Conservation (phyloP, 2,113 vertebrate genomes). For the Lethenteron reissneri region DNA sequence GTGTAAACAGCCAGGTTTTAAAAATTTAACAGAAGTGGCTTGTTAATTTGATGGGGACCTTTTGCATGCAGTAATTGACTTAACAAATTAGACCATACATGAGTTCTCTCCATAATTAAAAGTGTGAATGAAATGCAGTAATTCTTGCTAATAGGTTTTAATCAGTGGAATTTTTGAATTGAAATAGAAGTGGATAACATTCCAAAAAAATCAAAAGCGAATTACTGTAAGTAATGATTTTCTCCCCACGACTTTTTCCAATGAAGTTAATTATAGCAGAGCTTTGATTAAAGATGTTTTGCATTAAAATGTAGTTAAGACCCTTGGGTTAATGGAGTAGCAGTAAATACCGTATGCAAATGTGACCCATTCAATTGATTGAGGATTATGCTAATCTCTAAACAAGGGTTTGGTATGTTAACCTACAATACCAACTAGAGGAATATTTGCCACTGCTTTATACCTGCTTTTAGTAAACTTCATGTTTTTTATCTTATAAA, state of each 20-base stretch:
- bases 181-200: constrained; percentile 1
- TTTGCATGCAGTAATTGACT: no score
- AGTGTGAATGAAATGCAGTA: constrained; percentile 3
- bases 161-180: constrained; percentile 1
- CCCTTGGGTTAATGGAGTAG: neutral
- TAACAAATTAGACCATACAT: no score
- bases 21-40: no score
- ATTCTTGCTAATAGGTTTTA: constrained; percentile 3
- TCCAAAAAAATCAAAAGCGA: constrained; percentile 1
- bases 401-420: no score
- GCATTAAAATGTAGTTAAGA: constrained; percentile 6
- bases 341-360: constrained; percentile 4
- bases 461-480: no score
- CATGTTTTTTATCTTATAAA: no score
- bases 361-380: constrained; percentile 2
- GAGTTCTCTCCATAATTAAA: neutral
- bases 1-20: no score
- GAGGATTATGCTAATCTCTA: neutral
- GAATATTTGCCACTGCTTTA: no score
- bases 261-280: constrained; percentile 1
- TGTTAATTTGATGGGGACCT: no score
- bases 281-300: neutral
- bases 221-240: constrained; percentile 2
- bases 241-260: constrained; percentile 2
- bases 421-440: no score